Evolutionary conservation across 2,797 vertebrate species (phyloP).

Genomic region (Karalla daura): DNA sequence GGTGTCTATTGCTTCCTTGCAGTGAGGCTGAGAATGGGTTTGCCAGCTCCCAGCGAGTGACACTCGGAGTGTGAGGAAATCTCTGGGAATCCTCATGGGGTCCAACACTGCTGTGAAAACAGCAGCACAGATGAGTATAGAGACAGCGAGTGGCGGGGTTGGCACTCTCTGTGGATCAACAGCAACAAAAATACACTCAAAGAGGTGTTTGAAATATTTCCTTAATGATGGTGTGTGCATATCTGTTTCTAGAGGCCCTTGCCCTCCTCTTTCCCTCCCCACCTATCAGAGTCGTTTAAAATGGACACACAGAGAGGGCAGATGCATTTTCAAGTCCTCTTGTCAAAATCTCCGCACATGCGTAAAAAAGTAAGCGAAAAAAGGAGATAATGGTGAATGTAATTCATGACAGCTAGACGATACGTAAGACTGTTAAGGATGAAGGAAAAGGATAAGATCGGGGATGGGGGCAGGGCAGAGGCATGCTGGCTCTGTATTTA

Average conservation of each 20-base stretch:
- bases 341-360: background rate
- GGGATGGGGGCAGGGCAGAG: too few species aligned
- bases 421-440: too few species aligned
- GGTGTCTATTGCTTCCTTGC: constrained; percentile 6
- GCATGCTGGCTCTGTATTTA: background rate
- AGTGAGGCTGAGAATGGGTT: constrained; percentile 26
- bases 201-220: background rate
- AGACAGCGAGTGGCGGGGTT: constrained; percentile 39
- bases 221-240: background rate
- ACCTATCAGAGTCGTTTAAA: background rate
- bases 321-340: background rate
- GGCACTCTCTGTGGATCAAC: constrained; percentile 22
- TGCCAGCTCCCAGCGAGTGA: constrained; percentile 54
- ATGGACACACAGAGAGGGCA: background rate
- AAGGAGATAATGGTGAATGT: too few species aligned
- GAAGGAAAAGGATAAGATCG: too few species aligned
- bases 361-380: background rate
- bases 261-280: background rate
- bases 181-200: constrained; percentile 10
- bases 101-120: constrained; percentile 46
- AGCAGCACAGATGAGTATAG: constrained; percentile 51
- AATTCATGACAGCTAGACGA: too few species aligned
- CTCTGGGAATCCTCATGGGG: constrained; percentile 50
- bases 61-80: constrained; percentile 64
- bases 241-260: background rate